phyloP scores from a whole-genome alignment of 2,113 vertebrate species.

The Eira barbara region DNA sequence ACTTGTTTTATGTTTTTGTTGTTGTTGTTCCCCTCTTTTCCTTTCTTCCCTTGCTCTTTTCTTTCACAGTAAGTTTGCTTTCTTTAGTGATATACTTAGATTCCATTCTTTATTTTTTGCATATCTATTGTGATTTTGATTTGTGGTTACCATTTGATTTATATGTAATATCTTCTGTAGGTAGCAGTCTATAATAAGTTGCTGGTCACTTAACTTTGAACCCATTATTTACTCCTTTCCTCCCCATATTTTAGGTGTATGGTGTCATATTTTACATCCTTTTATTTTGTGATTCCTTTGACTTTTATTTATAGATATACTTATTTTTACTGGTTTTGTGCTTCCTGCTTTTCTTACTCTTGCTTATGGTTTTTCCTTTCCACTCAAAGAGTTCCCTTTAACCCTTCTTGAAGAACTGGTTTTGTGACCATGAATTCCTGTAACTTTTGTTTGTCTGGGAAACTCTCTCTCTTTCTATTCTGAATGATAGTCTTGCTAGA shows the following conservation, averaged over 20 bases:
- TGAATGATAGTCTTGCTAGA: background rate
- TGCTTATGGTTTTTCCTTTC: background rate
- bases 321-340: background rate
- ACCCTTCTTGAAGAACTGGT: background rate
- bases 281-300: background rate
- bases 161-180: background rate
- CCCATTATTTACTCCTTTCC: background rate
- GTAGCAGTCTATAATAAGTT: background rate
- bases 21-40: background rate
- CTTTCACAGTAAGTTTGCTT: background rate
- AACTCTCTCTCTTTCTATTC: background rate
- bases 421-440: background rate
- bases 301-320: background rate
- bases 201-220: background rate
- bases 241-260: background rate
- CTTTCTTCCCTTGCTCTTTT: background rate
- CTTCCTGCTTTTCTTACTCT: background rate
- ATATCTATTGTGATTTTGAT: background rate
- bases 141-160: background rate
- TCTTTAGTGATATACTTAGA: background rate
- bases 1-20: background rate
- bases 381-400: background rate
- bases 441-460: background rate
- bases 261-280: background rate
- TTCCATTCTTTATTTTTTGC: background rate